phyloP scores from a whole-genome alignment of 2,797 vertebrate genomes.

The Phrynocephalus vlangalii region DNA sequence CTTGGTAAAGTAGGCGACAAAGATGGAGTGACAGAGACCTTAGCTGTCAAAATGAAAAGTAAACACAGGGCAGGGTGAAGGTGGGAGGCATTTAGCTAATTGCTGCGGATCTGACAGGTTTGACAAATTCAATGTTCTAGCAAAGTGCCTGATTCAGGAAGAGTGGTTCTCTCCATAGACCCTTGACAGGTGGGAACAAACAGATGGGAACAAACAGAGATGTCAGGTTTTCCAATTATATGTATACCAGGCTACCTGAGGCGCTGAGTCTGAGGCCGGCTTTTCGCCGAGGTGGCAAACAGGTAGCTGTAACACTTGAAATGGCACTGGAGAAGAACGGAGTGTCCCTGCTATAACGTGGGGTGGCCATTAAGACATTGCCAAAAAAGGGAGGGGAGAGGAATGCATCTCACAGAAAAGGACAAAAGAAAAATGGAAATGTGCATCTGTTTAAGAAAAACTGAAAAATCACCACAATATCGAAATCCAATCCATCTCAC shows the following conservation, averaged over 20 bases:
- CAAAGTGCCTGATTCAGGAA: not conserved
- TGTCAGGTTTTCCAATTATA: slow-evolving; percentile 69
- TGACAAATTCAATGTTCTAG: slow-evolving; percentile 54
- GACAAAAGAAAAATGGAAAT: not conserved
- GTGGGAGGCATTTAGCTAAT: slow-evolving; percentile 61
- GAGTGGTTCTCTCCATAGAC: slow-evolving; percentile 43
- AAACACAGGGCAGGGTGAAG: slow-evolving; percentile 56
- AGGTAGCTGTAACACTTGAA: not conserved
- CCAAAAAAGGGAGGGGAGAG: not conserved
- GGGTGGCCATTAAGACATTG: not conserved
- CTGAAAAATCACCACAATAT: not conserved
- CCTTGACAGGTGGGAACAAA: slow-evolving; percentile 30
- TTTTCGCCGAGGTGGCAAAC: not conserved
- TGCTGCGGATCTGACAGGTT: slow-evolving; percentile 38
- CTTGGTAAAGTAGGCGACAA: not conserved
- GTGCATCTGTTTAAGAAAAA: not conserved
- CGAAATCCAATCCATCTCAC: not conserved
- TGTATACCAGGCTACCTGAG: not conserved
- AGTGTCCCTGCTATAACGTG: not conserved
- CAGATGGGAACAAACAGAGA: slow-evolving; percentile 37
- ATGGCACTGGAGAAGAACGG: too few species aligned
- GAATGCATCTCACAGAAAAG: too few species aligned
- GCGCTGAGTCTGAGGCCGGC: not conserved
- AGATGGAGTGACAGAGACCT: not conserved
- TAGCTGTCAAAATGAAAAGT: slow-evolving; percentile 44